phyloP scores from a whole-genome alignment of 2,113 vertebrate species.

The Arvicanthis niloticus region DNA sequence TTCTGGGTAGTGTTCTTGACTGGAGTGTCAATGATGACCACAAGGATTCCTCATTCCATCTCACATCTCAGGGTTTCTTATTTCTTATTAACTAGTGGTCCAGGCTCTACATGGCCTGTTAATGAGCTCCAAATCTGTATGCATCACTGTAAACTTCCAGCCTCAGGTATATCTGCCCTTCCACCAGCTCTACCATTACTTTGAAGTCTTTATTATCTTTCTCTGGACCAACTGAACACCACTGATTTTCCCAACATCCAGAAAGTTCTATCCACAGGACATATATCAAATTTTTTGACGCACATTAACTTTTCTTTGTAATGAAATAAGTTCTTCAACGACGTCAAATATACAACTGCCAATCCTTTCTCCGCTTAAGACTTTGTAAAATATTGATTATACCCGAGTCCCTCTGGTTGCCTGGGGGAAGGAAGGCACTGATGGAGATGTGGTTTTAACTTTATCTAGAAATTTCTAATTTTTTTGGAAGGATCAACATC shows the following conservation, averaged over 20 bases:
- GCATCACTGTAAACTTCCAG: not conserved
- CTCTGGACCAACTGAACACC: not conserved
- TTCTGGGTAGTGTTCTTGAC: not conserved
- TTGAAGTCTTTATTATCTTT: not conserved
- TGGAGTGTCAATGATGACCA: not conserved
- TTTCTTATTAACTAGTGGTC: not conserved
- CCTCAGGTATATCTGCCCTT: not conserved
- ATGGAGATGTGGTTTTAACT: too few relatives aligned
- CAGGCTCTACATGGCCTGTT: not conserved
- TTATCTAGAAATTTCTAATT: too few relatives aligned
- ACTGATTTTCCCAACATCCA: not conserved
- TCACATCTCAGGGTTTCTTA: not conserved
- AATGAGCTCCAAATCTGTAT: rapidly evolving
- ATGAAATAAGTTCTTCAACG: too few relatives aligned
- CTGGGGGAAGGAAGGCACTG: too few relatives aligned
- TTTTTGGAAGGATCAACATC: not conserved
- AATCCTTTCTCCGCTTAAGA: too few relatives aligned
- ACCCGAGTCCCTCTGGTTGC: too few relatives aligned
- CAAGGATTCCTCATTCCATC: not conserved
- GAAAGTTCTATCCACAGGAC: not conserved
- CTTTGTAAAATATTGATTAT: too few relatives aligned
- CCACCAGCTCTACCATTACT: not conserved
- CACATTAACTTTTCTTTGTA: too few relatives aligned
- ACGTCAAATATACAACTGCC: too few relatives aligned
- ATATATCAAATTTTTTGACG: too few relatives aligned